These are phyloP conservation scores for Acrocyrtus sp. DNA, from an alignment of 2,888 invertebrate species.

Conservation along the genomic window DNA sequence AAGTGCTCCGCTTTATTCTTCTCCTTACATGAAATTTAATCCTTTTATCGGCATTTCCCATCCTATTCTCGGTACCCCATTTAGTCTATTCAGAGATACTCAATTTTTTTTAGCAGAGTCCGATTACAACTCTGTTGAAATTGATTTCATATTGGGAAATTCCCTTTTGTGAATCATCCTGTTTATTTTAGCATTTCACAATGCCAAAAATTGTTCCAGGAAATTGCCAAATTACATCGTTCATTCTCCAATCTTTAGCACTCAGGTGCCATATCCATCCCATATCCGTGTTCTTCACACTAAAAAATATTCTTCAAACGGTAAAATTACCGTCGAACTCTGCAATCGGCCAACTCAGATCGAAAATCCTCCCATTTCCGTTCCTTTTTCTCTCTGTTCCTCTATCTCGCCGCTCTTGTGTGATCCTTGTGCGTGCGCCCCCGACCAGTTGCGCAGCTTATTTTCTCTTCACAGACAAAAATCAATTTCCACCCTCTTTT, in stretches of 20 bases:
- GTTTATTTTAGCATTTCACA: background rate
- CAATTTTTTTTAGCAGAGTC: too few relatives aligned
- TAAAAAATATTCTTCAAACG: too few relatives aligned
- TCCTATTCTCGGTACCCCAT: background rate
- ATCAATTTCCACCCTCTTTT: constrained; percentile 8
- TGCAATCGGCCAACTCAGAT: too few relatives aligned
- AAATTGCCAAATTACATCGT: constrained; percentile 40
- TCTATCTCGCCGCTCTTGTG: background rate
- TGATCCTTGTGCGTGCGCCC: too few relatives aligned
- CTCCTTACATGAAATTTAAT: constrained; percentile 39
- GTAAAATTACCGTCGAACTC: too few relatives aligned
- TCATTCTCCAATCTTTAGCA: background rate
- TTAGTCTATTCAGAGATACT: too few relatives aligned
- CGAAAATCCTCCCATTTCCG: constrained; percentile 45
- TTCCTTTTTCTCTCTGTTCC: background rate
- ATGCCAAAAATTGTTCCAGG: constrained; percentile 36
- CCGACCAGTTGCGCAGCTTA: background rate
- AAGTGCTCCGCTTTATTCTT: too few relatives aligned
- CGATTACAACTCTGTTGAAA: background rate
- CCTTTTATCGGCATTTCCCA: constrained; percentile 40
- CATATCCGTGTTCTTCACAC: too few relatives aligned
- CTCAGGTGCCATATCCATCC: background rate
- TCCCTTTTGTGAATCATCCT: too few relatives aligned
- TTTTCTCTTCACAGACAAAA: background rate
- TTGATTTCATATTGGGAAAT: background rate